phyloP scores from a whole-genome alignment of 2,797 vertebrate species.

The Sebastes wilsoni region DNA sequence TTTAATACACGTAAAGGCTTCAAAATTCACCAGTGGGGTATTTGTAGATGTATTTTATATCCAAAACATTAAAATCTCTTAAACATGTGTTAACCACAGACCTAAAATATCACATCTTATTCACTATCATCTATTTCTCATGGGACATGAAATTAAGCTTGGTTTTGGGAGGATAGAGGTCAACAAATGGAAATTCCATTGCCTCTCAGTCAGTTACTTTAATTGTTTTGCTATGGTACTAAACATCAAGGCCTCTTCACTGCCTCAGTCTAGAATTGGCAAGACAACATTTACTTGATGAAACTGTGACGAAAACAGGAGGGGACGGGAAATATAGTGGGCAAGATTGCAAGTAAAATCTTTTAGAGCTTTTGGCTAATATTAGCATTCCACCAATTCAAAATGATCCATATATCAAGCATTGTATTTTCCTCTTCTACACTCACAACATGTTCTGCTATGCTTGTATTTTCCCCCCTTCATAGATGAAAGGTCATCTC shows the following conservation, averaged over 20 bases:
- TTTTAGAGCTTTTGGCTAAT: background rate
- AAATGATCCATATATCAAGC: background rate
- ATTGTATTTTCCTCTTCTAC: background rate
- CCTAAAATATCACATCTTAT: background rate
- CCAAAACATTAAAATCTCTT: too few relatives aligned
- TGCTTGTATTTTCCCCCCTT: too few relatives aligned
- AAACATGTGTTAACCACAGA: too few relatives aligned
- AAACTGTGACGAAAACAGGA: background rate
- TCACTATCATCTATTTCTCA: background rate
- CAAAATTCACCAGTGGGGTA: too few relatives aligned
- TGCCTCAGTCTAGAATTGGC: background rate
- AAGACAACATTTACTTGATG: background rate
- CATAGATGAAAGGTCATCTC: background rate
- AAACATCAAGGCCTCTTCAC: background rate
- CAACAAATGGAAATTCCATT: background rate
- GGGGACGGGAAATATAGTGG: background rate
- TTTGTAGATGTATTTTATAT: too few relatives aligned
- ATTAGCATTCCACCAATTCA: background rate
- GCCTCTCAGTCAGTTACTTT: background rate
- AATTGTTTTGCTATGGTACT: background rate
- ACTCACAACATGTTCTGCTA: too few relatives aligned
- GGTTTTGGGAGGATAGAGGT: constrained; percentile 9
- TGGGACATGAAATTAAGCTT: constrained; percentile 22
- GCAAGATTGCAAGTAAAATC: background rate
- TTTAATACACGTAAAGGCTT: too few relatives aligned